Evolutionary conservation across 1,140 invertebrate species (phyloP), one percentile per base, ranked within the genome.

Genomic region (Magallana ariakensis): DNA sequence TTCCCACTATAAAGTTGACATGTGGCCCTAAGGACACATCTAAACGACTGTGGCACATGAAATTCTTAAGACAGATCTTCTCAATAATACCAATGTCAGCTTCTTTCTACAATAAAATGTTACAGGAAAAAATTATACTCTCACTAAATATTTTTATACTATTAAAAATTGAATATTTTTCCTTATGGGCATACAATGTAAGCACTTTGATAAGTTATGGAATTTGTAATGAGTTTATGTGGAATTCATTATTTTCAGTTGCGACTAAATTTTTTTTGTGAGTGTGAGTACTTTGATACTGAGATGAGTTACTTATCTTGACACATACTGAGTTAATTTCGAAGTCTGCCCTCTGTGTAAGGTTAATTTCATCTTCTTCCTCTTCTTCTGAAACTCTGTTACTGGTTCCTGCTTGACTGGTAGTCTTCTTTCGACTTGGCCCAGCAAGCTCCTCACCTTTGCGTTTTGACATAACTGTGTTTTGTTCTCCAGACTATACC

Each of bases 11-110:
- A 93, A 98, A 98, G 94, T 98, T 99, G 5, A 98, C 96, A 93
- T 97, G 96, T 58, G 96, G 95, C 80, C 97, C 96, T 88, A 98
- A 96, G 82, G 95, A 95, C 10, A 99, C 96, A 90, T 96, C 96
- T 56, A 99, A 95, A 85, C 96, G 95, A 8, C 96, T 96, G 93
- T 99, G 98, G 92, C 98, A 99, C 97, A 99, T 98, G 92, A 99
- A 99, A 94, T 99, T 99, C 88, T 96, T 96, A 19, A 99, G 92
- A 1, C 95, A 95, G 80, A 99, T 96, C 86, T 95, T 96, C 53
- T 96, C 95, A 80, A 99, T 96, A 88, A 96, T 97, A 6, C 98
- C 98, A 86, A 92, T 90, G 26, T 93, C 91, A 70, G 91, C 91
- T 87, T 92, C 90, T 86, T 89, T 86, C 90, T 90, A 56, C 22